Evolutionary conservation across 2,113 vertebrate species (phyloP).

Genomic region (Rousettus leschenaultii): DNA sequence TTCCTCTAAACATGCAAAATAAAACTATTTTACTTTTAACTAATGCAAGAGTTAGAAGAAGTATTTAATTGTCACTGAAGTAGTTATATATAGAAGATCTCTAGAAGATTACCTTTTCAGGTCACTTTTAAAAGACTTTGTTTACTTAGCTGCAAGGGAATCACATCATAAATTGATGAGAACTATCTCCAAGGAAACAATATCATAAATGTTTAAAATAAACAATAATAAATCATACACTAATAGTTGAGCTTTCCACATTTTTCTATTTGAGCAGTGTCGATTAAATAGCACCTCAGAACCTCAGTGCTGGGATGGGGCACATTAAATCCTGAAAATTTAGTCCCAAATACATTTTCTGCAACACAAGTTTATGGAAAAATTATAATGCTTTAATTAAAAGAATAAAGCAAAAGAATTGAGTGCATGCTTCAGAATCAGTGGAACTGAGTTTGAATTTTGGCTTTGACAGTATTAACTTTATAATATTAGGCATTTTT

Average conservation of each 20-base stretch:
- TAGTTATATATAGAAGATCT: not conserved
- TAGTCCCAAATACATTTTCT: not conserved
- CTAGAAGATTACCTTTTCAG: not conserved
- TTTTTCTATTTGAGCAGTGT: not conserved
- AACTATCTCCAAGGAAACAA: conserved; percentile 65
- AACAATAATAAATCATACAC: conserved; percentile 64
- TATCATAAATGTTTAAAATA: conserved; percentile 75
- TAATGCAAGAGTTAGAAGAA: not conserved
- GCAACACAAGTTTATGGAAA: not conserved
- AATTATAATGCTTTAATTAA: not conserved
- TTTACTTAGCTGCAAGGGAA: conserved; percentile 57
- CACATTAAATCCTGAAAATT: not conserved
- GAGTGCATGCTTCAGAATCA: not conserved
- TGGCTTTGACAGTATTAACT: not conserved
- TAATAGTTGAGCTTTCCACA: not conserved
- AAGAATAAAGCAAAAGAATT: not conserved
- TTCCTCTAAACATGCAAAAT: not conserved
- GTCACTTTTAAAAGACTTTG: conserved; percentile 59
- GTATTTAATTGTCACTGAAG: not conserved
- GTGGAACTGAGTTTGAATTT: not conserved
- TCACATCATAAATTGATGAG: conserved; percentile 78
- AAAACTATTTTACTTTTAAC: not conserved
- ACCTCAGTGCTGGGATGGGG: not conserved
- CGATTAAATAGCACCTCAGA: not conserved
- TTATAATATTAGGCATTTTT: not conserved